These are phyloP conservation scores for Coronaproctus castanopsis DNA, from an alignment of 2,888 invertebrate species.

Conservation along the genomic window DNA sequence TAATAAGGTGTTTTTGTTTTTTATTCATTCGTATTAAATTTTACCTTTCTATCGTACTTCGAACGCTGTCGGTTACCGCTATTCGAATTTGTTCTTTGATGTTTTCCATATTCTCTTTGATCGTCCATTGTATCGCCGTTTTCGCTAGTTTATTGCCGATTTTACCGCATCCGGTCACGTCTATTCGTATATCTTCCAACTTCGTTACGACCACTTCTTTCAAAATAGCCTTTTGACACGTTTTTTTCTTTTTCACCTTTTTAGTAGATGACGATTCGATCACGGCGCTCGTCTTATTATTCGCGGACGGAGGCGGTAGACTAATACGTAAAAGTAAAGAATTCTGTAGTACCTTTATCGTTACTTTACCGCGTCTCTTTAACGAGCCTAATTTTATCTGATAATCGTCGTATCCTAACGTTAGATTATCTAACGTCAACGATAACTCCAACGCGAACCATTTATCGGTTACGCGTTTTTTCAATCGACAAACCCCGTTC, in stretches of 20 bases:
- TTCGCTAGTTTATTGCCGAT: background rate
- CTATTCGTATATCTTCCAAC: background rate
- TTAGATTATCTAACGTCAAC: background rate
- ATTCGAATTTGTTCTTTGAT: background rate
- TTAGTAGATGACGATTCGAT: background rate
- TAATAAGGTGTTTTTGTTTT: too few relatives aligned
- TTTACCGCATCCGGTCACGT: background rate
- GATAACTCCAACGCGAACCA: background rate
- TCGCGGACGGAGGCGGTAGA: background rate
- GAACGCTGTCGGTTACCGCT: background rate
- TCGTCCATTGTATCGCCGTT: background rate
- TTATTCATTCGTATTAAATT: too few relatives aligned
- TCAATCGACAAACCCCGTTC: background rate
- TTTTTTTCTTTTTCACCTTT: too few relatives aligned
- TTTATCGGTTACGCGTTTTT: background rate
- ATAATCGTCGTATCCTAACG: background rate
- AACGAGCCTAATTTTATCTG: background rate
- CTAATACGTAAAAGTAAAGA: background rate
- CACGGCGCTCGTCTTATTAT: too few relatives aligned
- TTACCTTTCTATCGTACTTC: background rate
- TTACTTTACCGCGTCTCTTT: background rate
- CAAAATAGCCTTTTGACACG: background rate
- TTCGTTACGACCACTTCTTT: background rate
- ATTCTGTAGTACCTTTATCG: background rate
- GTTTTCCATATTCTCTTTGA: background rate